Evolutionary conservation across 2,113 vertebrate species (phyloP).

Genomic region (Thryonomys swinderianus): DNA sequence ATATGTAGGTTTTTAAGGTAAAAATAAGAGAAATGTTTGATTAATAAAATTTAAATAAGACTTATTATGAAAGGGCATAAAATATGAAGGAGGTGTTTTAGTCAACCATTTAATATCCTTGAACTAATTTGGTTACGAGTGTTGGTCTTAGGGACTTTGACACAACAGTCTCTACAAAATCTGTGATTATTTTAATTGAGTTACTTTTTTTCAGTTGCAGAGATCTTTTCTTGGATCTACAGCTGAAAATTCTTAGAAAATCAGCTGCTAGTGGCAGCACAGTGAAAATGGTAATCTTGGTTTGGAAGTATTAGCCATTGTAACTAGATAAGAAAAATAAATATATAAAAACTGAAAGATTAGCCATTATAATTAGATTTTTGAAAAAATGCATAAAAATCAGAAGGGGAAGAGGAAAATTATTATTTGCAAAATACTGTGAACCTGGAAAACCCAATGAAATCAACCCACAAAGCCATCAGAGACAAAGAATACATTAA

Average conservation of each 20-base stretch:
- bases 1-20: neutral
- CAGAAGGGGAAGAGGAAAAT: neutral
- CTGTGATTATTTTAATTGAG: slow-evolving; percentile 51
- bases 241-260: slow-evolving; percentile 26
- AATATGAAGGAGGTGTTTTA: slow-evolving; percentile 52
- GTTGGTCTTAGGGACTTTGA: slow-evolving; percentile 45
- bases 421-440: slow-evolving; percentile 18
- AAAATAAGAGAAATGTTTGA: neutral
- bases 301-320: slow-evolving; percentile 42
- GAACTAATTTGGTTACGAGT: slow-evolving; percentile 40
- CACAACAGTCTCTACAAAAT: neutral
- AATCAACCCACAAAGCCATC: neutral
- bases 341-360: neutral
- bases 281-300: slow-evolving; percentile 29
- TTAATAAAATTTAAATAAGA: slow-evolving; percentile 32
- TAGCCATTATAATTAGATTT: neutral
- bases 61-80: neutral
- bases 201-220: slow-evolving; percentile 35
- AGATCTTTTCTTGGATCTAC: neutral
- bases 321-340: slow-evolving; percentile 63
- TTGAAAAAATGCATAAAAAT: neutral
- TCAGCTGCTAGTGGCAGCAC: neutral
- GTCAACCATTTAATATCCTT: slow-evolving; percentile 41
- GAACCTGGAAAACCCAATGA: slow-evolving; percentile 36
- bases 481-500: slow-evolving; percentile 32